A percentile compares a stretch with the other conserved stretches of the same genome.
Evolutionary conservation across 2,113 vertebrate species (phyloP).

Genomic region (Merops nubicus): DNA sequence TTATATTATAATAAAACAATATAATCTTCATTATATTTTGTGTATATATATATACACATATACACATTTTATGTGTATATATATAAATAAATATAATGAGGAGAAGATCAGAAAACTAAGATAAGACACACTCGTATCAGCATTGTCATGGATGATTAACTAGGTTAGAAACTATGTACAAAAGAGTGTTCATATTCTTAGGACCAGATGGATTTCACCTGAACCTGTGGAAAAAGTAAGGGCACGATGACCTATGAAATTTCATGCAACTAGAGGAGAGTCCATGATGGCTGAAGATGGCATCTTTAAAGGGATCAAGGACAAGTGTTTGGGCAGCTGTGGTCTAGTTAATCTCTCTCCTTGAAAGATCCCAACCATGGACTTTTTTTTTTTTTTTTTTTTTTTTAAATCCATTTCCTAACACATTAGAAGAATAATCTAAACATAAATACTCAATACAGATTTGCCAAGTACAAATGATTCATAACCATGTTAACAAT

Average conservation of each 20-base stretch:
- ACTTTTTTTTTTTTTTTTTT: no score
- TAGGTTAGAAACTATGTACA: neutral
- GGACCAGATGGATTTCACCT: neutral
- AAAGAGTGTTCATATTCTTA: neutral
- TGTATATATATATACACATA: no score
- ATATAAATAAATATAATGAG: neutral
- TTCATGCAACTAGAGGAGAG: no score
- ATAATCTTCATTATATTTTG: no score
- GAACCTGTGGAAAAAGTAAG: neutral
- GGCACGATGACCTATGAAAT: neutral
- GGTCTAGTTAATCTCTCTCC: neutral
- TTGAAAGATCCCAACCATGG: neutral
- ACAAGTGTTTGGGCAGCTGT: neutral
- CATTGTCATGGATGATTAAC: neutral
- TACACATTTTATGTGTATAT: no score
- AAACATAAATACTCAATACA: neutral
- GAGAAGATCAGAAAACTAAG: neutral
- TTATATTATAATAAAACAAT: no score
- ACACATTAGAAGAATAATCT: neutral
- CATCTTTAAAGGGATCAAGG: neutral
- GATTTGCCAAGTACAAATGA: neutral
- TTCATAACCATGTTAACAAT: neutral
- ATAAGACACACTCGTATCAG: neutral
- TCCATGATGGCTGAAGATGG: neutral
- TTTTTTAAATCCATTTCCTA: neutral